A percentile compares a stretch with the other conserved stretches of the same genome.
These are phyloP conservation scores for Drosophila parvula DNA, from an alignment of 1,140 invertebrate species.

Conservation along the genomic window DNA sequence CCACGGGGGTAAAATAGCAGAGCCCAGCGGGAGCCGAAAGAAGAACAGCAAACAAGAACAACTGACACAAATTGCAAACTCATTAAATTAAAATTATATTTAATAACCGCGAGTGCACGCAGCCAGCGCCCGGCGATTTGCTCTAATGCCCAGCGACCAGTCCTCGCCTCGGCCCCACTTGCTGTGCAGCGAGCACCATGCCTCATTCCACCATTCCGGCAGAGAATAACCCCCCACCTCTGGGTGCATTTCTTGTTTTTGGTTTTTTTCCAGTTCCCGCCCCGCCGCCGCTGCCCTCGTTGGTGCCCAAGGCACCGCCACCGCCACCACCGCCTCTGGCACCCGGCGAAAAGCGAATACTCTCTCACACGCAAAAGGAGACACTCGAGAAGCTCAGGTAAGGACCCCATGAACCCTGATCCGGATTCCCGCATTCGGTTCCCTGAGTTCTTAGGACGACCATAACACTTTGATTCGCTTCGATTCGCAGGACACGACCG, in stretches of 20 bases:
- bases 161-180: slow-evolving; percentile 55
- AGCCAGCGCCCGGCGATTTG: slow-evolving; percentile 75
- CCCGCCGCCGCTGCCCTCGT: slow-evolving; percentile 78
- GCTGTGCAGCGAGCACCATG: slow-evolving; percentile 6
- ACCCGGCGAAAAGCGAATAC: slow-evolving; percentile 81
- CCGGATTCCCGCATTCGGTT: slow-evolving; percentile 84
- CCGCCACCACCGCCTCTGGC: slow-evolving; percentile 88
- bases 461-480: slow-evolving; percentile 38
- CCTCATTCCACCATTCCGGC: background rate
- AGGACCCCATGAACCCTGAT: slow-evolving; percentile 14
- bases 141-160: slow-evolving; percentile 60
- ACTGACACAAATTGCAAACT: slow-evolving; percentile 82
- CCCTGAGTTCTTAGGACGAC: slow-evolving; percentile 65
- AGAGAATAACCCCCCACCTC: slow-evolving; percentile 11
- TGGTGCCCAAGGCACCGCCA: slow-evolving; percentile 86
- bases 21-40: slow-evolving; percentile 22
- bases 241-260: slow-evolving; percentile 20
- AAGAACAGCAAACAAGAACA: slow-evolving; percentile 63
- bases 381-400: slow-evolving; percentile 86
- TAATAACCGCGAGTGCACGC: slow-evolving; percentile 77
- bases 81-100: slow-evolving; percentile 83
- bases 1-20: background rate
- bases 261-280: slow-evolving; percentile 69
- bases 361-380: slow-evolving; percentile 85
- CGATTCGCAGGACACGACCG: slow-evolving; percentile 86